These are phyloP conservation scores for Drosophila gunungcola DNA, from an alignment of 1,140 invertebrate species.

Conservation along the genomic window DNA sequence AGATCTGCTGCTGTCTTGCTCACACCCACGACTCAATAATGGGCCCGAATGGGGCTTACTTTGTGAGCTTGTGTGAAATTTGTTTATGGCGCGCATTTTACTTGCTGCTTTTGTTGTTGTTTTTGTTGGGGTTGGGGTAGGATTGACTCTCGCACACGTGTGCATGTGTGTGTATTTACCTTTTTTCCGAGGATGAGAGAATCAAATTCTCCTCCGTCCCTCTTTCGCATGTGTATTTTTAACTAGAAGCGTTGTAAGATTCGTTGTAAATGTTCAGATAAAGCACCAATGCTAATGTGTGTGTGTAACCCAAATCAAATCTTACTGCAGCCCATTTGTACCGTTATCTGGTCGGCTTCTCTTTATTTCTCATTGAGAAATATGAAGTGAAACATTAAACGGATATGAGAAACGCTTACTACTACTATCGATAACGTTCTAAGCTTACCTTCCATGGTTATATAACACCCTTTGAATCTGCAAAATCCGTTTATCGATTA, in stretches of 20 bases:
- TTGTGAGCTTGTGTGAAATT: slow-evolving; percentile 42
- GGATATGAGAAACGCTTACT: slow-evolving; percentile 42
- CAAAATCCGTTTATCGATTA: slow-evolving; percentile 13
- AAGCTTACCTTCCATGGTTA: slow-evolving; percentile 8
- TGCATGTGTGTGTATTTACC: slow-evolving; percentile 19
- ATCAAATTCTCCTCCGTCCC: slow-evolving; percentile 15
- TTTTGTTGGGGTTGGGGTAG: slow-evolving; percentile 59
- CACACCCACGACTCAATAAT: slow-evolving; percentile 15
- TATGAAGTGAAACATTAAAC: slow-evolving; percentile 36
- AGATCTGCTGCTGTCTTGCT: slow-evolving; percentile 42
- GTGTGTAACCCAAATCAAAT: slow-evolving; percentile 38
- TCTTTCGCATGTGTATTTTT: slow-evolving; percentile 41
- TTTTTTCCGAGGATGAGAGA: slow-evolving; percentile 27
- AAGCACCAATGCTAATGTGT: slow-evolving; percentile 14
- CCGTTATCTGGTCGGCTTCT: slow-evolving; percentile 32
- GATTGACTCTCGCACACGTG: slow-evolving; percentile 20
- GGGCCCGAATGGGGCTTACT: slow-evolving; percentile 16
- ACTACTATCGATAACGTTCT: not conserved
- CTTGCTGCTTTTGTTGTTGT: slow-evolving; percentile 29
- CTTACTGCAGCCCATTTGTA: slow-evolving; percentile 25
- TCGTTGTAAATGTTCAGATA: slow-evolving; percentile 24
- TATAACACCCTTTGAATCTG: slow-evolving; percentile 7
- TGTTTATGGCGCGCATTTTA: slow-evolving; percentile 76
- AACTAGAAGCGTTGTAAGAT: slow-evolving; percentile 31
- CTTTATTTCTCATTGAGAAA: slow-evolving; percentile 30